Conservation (phyloP, 92 coral and sea anemone species). For the Metridium senile region DNA sequence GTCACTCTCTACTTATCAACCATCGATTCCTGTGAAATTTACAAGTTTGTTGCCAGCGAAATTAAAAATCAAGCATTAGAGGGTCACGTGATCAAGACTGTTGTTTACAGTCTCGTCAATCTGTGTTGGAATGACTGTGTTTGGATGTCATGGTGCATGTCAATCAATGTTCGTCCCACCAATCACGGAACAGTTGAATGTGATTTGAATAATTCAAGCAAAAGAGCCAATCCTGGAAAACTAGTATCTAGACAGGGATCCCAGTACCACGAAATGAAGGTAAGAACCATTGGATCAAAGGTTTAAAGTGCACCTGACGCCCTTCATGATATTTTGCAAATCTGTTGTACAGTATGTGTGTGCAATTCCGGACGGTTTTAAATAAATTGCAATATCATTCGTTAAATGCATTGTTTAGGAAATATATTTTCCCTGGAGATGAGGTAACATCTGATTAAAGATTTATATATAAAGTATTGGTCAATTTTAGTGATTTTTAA, state of each 20-base stretch:
- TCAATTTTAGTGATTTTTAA: too few species aligned
- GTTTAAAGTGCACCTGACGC: too few species aligned
- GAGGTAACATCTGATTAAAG: too few species aligned
- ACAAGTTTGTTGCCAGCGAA: not conserved
- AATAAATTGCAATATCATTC: too few species aligned
- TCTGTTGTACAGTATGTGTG: too few species aligned
- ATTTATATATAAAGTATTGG: too few species aligned
- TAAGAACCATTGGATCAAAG: too few species aligned
- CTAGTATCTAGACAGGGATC: conserved; percentile 15
- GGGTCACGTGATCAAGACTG: conserved; percentile 10
- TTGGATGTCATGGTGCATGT: conserved; percentile 4
- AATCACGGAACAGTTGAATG: conserved; percentile 14
- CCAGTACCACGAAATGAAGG: conserved; percentile 12
- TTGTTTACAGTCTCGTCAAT: not conserved
- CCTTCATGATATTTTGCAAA: too few species aligned
- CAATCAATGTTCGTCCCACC: conserved; percentile 14
- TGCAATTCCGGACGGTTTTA: too few species aligned
- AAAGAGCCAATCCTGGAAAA: conserved; percentile 9
- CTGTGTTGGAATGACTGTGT: conserved; percentile 15
- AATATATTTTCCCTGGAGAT: too few species aligned
- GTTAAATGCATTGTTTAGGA: too few species aligned
- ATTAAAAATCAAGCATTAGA: not conserved
- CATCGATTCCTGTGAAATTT: not conserved
- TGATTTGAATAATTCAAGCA: conserved; percentile 17
- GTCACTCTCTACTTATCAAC: not conserved